Base-by-base conservation (phyloP, 2,113 vertebrate species). In the Tyrannus savana region DNA sequence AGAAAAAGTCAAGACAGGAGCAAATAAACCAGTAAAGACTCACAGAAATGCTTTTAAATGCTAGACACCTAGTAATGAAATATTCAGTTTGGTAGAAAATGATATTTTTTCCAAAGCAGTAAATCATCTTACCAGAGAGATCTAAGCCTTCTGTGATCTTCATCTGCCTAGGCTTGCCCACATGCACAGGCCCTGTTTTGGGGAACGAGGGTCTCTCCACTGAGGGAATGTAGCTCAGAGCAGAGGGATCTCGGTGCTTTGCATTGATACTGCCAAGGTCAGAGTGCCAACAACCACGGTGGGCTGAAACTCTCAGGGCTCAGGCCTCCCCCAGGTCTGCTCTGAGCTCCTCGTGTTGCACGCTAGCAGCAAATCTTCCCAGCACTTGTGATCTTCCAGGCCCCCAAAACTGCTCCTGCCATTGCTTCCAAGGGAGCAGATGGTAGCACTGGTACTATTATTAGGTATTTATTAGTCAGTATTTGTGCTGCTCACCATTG, bases 151-250 rank as follows among this genome's bases (percentile, higher is more conserved):
- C 27, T 39, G 31, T 0, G 1, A 58, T 59, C 58, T 58, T 46
- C 0, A 0, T 31, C 18, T 0, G 0, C 52, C 58, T 1, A 2
- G 18, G 24, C 62, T 87, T 72, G 62, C 37, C 72, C 3, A 2
- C 35, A 2, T 10, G 16, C 49, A 15, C 25, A 22, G 50, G 12
- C 6, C 37, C 18, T 80, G 82, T 55, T 73, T 30, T 9, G 12
- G 44, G 53, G 24, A 73, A 21, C 0, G 0, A 68, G n/a, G 15
- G 42, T 35, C n/a, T 76, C 53, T 30, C 52, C 39, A 28, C 47
- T 3, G 3, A 56, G 67, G 14, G 30, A 27, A 47, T 84, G 46
- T 27, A 44, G 47, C 49, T 73, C 50, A 68, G 23, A 62, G 62
- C 56, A 71, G 53, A 77, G 27, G 39, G 28, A 58, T 35, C 35